Evolutionary conservation across 2,113 vertebrate species (phyloP).

Genomic region (Fukomys damarensis): DNA sequence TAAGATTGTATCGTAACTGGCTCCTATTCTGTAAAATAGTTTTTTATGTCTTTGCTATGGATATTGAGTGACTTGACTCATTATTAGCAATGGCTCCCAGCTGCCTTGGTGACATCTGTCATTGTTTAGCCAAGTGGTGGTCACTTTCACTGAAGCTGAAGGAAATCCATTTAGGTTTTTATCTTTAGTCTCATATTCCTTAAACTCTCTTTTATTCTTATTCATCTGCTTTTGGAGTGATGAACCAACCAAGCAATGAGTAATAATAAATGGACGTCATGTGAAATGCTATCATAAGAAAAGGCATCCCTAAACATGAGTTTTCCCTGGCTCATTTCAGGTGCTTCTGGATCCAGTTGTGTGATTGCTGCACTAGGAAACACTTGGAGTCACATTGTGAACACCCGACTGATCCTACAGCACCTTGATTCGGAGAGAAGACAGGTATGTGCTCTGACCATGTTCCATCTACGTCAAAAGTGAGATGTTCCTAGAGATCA

Average conservation of each 20-base stretch:
- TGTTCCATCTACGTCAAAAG: neutral
- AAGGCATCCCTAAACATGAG: neutral
- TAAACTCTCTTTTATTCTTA: neutral
- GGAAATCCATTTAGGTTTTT: conserved; percentile 20
- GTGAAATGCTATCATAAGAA: neutral
- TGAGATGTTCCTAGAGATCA: neutral
- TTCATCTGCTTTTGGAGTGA: neutral
- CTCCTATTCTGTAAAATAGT: neutral
- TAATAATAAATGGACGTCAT: neutral
- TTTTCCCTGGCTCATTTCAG: conserved; percentile 76
- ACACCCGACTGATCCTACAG: conserved; percentile 90
- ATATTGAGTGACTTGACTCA: neutral
- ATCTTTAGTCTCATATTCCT: conserved; percentile 12
- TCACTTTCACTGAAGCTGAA: conserved; percentile 10
- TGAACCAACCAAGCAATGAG: neutral
- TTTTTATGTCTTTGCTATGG: neutral
- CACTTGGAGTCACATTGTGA: conserved; percentile 92
- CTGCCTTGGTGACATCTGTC: conserved; percentile 8
- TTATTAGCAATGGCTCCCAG: neutral
- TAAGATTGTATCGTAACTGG: conserved; percentile 4
- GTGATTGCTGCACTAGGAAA: conserved; percentile 91
- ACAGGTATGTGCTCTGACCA: conserved; percentile 85
- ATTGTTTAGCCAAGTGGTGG: neutral
- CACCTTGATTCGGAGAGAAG: conserved; percentile 84
- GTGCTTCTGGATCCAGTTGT: conserved; percentile 81